Percentiles rank a stretch among this genome's conserved stretches.
These are phyloP conservation scores for Ditula angustiorana DNA, from an alignment of 2,888 invertebrate genomes.

Conservation along the genomic window DNA sequence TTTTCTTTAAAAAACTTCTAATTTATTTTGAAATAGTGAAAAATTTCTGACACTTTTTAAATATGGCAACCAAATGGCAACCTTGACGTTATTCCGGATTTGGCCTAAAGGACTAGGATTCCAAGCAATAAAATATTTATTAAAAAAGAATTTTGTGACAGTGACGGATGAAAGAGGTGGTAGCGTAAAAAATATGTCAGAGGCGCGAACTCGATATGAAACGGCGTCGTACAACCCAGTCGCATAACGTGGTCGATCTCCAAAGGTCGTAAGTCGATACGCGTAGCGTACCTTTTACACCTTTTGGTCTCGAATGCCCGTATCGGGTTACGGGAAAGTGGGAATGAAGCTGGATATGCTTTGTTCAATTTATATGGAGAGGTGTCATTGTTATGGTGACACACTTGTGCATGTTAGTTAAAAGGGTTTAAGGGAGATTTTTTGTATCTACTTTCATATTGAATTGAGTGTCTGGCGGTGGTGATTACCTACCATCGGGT, in stretches of 20 bases:
- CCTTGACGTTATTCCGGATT: too few relatives aligned
- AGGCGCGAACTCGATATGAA: conserved; percentile 50
- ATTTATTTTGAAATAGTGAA: too few relatives aligned
- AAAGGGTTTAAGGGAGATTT: conserved; percentile 14
- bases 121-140: background rate
- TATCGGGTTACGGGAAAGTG: conserved; percentile 40
- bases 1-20: too few relatives aligned
- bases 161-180: conserved; percentile 40
- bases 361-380: conserved; percentile 37
- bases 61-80: too few relatives aligned
- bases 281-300: background rate
- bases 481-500: too few relatives aligned
- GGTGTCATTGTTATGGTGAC: conserved; percentile 37
- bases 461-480: too few relatives aligned
- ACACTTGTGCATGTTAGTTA: conserved; percentile 37
- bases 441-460: background rate
- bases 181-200: conserved; percentile 53
- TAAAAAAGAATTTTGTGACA: conserved; percentile 29
- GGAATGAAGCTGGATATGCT: conserved; percentile 38
- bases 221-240: conserved; percentile 50
- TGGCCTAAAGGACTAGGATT: too few relatives aligned
- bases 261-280: conserved; percentile 10
- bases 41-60: too few relatives aligned
- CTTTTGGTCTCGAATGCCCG: conserved; percentile 35
- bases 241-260: background rate